Evolutionary conservation across 2,888 invertebrate genomes (phyloP).

Genomic region (Cataglyphis altisquamis): DNA sequence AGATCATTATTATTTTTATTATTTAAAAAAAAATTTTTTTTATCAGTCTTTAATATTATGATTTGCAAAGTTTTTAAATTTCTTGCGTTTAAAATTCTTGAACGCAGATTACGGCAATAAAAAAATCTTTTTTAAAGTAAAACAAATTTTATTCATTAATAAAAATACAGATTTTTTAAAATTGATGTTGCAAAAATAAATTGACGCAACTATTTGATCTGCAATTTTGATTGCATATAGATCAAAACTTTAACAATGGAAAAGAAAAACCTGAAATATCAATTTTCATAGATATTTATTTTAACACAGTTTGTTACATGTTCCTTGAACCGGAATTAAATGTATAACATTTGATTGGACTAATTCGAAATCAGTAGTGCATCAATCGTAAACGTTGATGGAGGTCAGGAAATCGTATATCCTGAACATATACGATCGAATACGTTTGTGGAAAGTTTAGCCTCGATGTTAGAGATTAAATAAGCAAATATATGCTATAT

Average conservation of each 20-base stretch:
- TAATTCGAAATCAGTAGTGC: conserved; percentile 30
- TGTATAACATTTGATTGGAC: conserved; percentile 36
- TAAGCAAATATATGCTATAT: conserved; percentile 16
- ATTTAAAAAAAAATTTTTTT: neutral
- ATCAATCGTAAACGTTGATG: conserved; percentile 33
- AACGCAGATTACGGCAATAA: neutral
- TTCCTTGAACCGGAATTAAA: conserved; percentile 38
- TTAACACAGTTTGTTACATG: conserved; percentile 27
- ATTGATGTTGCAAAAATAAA: neutral
- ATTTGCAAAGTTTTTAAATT: neutral
- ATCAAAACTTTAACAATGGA: neutral
- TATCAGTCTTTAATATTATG: neutral
- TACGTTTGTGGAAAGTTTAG: conserved; percentile 27
- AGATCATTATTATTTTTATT: neutral
- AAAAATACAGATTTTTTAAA: neutral
- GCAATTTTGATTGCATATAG: neutral
- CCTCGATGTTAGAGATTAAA: conserved; percentile 22
- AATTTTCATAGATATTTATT: conserved; percentile 35
- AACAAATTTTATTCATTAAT: neutral
- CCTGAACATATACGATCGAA: neutral
- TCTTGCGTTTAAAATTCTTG: neutral
- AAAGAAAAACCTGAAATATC: conserved; percentile 19
- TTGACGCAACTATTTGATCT: neutral
- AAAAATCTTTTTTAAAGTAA: neutral
- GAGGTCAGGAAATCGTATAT: conserved; percentile 1